These are phyloP conservation scores for Syngnathus rostellatus DNA, from an alignment of 2,797 vertebrate genomes.

Conservation along the genomic window DNA sequence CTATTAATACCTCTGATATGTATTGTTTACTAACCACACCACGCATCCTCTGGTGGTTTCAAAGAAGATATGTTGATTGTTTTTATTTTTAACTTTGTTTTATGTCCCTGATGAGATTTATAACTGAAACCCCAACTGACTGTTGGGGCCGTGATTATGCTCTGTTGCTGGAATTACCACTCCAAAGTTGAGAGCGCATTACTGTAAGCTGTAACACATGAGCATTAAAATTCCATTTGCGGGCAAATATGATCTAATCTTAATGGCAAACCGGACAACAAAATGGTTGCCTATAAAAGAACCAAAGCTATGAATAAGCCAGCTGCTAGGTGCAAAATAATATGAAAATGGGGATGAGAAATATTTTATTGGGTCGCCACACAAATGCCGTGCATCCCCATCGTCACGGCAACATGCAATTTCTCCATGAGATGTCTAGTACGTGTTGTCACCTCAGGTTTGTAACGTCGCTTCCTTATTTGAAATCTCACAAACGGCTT, in stretches of 20 bases:
- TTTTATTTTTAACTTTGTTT: not conserved
- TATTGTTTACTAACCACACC: not conserved
- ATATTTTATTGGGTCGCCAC: constrained; percentile 27
- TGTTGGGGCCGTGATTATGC: constrained; percentile 27
- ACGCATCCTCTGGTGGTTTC: not conserved
- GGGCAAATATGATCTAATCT: constrained; percentile 47
- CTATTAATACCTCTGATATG: not conserved
- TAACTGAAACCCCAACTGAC: constrained; percentile 28
- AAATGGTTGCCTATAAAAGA: constrained; percentile 28
- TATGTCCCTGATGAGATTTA: constrained; percentile 20
- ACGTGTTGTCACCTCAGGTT: constrained; percentile 43
- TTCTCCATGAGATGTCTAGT: constrained; percentile 18
- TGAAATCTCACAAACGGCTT: constrained; percentile 55
- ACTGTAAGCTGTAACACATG: constrained; percentile 45
- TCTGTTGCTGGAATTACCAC: constrained; percentile 37
- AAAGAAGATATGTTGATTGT: not conserved
- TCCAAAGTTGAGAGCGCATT: constrained; percentile 40
- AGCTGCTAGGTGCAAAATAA: constrained; percentile 23
- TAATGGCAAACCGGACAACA: constrained; percentile 42
- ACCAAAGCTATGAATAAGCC: constrained; percentile 18
- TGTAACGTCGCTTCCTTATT: constrained; percentile 53
- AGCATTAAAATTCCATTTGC: constrained; percentile 50
- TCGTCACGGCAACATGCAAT: constrained; percentile 25
- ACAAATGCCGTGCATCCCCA: constrained; percentile 27
- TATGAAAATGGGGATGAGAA: constrained; percentile 13